Evolutionary conservation across 1,140 invertebrate species (phyloP).

Genomic region (Euschistus heros): DNA sequence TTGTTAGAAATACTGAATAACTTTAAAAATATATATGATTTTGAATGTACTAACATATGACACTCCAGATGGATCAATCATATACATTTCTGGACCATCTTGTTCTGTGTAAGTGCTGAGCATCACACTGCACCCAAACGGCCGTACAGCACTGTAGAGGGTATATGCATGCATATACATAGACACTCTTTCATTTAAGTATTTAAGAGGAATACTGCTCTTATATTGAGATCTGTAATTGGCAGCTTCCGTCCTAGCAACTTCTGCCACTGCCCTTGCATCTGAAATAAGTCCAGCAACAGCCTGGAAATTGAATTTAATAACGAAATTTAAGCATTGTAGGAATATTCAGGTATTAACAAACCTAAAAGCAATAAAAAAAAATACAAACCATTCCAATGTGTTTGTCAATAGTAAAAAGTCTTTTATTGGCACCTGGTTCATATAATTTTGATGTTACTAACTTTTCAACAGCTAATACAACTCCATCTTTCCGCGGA

Average conservation of each 20-base stretch:
- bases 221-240: conserved; percentile 84
- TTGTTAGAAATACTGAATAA: too few species aligned
- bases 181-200: conserved; percentile 81
- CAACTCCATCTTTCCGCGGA: conserved; percentile 93
- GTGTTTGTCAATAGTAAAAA: conserved; percentile 89
- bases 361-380: neutral
- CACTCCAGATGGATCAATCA: conserved; percentile 37
- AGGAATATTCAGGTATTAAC: neutral
- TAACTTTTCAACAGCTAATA: conserved; percentile 96
- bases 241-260: conserved; percentile 78
- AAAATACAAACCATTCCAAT: conserved; percentile 70
- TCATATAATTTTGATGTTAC: conserved; percentile 96
- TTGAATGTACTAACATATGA: conserved; percentile 51
- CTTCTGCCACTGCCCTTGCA: conserved; percentile 83
- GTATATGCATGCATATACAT: conserved; percentile 97
- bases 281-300: conserved; percentile 92
- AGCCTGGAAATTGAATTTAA: conserved; percentile 43
- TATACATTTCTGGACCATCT: conserved; percentile 80
- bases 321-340: neutral
- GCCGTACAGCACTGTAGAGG: conserved; percentile 86
- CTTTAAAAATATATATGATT: too few species aligned
- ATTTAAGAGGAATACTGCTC: conserved; percentile 74
- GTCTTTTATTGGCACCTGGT: conserved; percentile 81
- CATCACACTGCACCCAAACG: conserved; percentile 86
- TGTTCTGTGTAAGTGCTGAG: conserved; percentile 64